Percentiles rank a stretch among this genome's conserved stretches.
Conservation (phyloP, 1,140 invertebrate species). For the Drosophila cardini region DNA sequence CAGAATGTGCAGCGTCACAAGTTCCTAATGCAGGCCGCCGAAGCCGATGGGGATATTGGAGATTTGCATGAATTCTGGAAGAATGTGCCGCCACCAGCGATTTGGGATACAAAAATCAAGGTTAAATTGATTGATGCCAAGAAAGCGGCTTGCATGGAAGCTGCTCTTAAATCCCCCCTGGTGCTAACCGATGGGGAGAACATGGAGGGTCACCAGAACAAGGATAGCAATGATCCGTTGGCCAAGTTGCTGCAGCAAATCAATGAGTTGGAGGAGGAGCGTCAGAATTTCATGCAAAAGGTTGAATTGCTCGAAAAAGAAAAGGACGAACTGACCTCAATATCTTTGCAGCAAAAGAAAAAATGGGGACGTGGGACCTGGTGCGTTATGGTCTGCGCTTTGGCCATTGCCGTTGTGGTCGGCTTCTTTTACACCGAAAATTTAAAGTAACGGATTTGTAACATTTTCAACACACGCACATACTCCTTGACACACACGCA, state of each 20-base stretch:
- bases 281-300: conserved; percentile 20
- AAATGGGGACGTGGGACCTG: neutral
- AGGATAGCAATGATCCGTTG: neutral
- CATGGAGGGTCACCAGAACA: conserved; percentile 11
- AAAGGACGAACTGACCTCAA: conserved; percentile 5
- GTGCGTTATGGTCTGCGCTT: neutral
- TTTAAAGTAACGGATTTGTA: conserved; percentile 1
- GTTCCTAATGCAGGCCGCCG: conserved; percentile 53
- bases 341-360: neutral
- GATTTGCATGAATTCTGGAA: conserved; percentile 59
- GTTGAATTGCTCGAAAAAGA: conserved; percentile 14
- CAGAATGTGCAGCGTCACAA: conserved; percentile 40
- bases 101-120: conserved; percentile 56
- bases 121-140: conserved; percentile 27
- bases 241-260: conserved; percentile 32
- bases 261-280: conserved; percentile 40
- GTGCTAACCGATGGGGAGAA: neutral
- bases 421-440: neutral
- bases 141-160: neutral
- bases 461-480: neutral
- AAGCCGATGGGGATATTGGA: neutral
- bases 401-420: neutral
- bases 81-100: neutral
- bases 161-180: neutral
- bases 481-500: neutral